A percentile compares a stretch with the other conserved stretches of the same genome.
phyloP scores from a whole-genome alignment of 2,888 invertebrate genomes.

The Stenoptilia bipunctidactyla region DNA sequence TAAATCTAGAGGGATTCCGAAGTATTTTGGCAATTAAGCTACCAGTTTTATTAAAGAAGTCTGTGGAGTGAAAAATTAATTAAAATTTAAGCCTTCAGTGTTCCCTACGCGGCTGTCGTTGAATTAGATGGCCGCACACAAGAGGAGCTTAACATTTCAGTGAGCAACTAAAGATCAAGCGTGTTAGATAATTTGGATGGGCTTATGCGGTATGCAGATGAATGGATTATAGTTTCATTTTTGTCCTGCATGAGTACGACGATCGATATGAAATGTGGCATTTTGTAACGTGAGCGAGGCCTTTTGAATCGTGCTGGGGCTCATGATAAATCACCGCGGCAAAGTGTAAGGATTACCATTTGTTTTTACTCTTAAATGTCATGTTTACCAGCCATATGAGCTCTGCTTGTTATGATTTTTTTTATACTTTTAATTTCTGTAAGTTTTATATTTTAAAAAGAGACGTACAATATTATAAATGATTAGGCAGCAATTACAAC shows the following conservation, averaged over 20 bases:
- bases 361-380: background rate
- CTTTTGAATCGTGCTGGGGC: too few relatives aligned
- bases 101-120: conserved; percentile 38
- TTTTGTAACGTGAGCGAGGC: too few relatives aligned
- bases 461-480: too few relatives aligned
- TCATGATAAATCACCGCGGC: too few relatives aligned
- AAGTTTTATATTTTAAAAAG: too few relatives aligned
- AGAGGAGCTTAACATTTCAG: conserved; percentile 37
- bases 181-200: conserved; percentile 54
- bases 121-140: conserved; percentile 43
- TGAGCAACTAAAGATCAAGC: conserved; percentile 60
- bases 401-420: too few relatives aligned
- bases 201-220: conserved; percentile 39
- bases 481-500: too few relatives aligned
- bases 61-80: conserved; percentile 64
- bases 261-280: too few relatives aligned
- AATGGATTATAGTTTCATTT: conserved; percentile 5
- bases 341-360: too few relatives aligned
- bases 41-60: conserved; percentile 48
- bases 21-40: conserved; percentile 56
- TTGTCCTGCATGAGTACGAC: conserved; percentile 19
- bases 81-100: conserved; percentile 57
- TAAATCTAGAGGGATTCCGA: conserved; percentile 38
- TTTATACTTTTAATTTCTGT: too few relatives aligned
- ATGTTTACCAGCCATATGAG: too few relatives aligned